Conservation (phyloP, 2,797 vertebrate species). For the Tinamus major region DNA sequence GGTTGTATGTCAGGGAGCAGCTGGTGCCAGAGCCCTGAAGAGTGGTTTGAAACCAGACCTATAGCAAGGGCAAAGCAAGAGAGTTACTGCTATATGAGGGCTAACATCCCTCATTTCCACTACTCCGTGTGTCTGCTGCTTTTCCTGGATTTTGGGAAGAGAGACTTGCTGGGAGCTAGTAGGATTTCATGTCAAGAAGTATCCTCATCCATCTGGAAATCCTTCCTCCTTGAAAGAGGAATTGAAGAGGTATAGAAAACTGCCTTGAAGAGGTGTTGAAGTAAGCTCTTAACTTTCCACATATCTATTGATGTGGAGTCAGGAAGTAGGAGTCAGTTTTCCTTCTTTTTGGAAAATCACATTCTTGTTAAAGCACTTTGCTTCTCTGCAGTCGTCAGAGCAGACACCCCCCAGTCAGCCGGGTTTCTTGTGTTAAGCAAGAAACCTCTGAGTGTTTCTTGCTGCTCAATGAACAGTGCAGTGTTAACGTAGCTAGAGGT, state of each 20-base stretch:
- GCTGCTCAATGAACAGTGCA: neutral
- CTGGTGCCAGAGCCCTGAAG: neutral
- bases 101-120: neutral
- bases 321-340: neutral
- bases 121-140: neutral
- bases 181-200: neutral
- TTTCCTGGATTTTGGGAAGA: neutral
- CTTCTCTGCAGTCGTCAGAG: neutral
- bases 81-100: neutral
- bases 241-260: too few relatives aligned
- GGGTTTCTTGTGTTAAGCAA: too few relatives aligned
- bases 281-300: neutral
- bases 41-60: neutral
- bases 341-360: neutral
- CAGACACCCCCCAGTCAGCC: accelerated
- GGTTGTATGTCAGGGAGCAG: neutral
- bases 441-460: neutral
- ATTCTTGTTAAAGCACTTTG: neutral
- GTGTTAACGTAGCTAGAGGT: neutral
- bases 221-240: neutral
- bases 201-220: neutral
- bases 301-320: neutral
- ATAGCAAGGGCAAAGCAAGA: neutral
- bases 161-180: neutral
- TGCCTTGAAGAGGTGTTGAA: neutral